Conservation (phyloP, 2,113 vertebrate genomes). For the Phodopus roborovskii region DNA sequence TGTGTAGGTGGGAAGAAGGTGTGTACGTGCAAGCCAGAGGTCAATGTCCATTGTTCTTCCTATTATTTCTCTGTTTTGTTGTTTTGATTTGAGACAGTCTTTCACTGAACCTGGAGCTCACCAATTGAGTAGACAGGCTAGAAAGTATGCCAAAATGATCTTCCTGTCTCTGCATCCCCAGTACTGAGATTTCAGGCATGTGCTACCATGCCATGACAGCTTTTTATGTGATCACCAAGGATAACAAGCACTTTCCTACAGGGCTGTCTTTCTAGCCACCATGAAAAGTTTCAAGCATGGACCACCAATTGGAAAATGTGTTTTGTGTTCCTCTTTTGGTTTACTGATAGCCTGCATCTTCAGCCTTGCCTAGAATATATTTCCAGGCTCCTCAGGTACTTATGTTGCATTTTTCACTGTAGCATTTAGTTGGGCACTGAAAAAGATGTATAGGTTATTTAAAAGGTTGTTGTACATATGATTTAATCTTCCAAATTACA, state of each 20-base stretch:
- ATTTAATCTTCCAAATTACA: neutral
- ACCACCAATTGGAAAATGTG: neutral
- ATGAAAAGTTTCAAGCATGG: neutral
- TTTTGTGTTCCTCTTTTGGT: neutral
- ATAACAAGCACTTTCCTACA: neutral
- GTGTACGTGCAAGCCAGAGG: neutral
- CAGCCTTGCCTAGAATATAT: neutral
- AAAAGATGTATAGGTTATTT: neutral
- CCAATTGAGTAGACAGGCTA: neutral
- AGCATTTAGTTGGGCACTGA: no score
- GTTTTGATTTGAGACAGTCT: neutral
- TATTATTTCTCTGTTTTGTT: neutral
- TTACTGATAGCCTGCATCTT: neutral
- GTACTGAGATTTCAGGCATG: neutral
- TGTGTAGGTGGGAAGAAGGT: fast-evolving
- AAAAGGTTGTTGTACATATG: neutral
- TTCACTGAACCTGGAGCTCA: neutral
- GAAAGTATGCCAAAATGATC: no score
- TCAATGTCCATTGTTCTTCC: neutral
- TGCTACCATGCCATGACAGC: neutral
- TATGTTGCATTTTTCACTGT: neutral
- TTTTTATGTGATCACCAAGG: no score
- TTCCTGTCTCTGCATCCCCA: neutral
- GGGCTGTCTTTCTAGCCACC: neutral
- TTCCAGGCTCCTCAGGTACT: neutral